Base-by-base conservation (phyloP, 2,113 vertebrate species). In the Scomber japonicus region DNA sequence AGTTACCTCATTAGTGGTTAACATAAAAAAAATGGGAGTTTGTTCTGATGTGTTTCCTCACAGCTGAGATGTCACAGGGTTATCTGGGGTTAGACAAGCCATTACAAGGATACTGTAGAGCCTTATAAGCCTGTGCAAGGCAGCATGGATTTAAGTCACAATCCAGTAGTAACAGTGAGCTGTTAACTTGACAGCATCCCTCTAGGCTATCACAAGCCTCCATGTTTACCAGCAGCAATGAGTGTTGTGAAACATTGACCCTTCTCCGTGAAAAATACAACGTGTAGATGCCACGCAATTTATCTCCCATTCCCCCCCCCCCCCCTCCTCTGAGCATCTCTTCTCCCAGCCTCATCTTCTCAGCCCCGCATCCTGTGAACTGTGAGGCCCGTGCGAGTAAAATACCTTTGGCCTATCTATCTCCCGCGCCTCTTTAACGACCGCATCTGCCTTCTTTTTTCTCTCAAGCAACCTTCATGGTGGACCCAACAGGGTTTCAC, bases 191-290 rank as follows among this genome's bases (percentile, higher is more conserved):
- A 86, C 75, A 31, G 72, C 9, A 40, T 40, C 35, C 35, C 35
- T 40, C 35, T 7, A 40, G 2, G 60, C 67, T 57, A 14, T 53
- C 1, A 0, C 1, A 24, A 24, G 27, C 24, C 59, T 49, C 65
- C 54, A 71, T 61, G 70, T 83, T 87, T 81, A 83, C 80, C 84
- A 75, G 81, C 74, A 81, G 55, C 24, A 65, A 2, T n/a, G 19
- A 24, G 30, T 71, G 62, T 14, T 56, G 67, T 82, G 76, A 87
- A 85, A 66, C 72, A 67, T 27, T 24, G 30, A 71, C n/a, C 54
- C 40, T 30, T 65, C 68, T 78, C 12, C 31, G 60, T 63, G 61
- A 85, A 75, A 81, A 85, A 84, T 59, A 45, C 55, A 65, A 53
- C 2, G 5, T 59, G 63, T 19, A 16, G 4, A 84, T 88, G 83